A percentile compares a stretch with the other conserved stretches of the same genome.
These are phyloP conservation scores for Cirrhinus molitorella DNA, from an alignment of 2,797 vertebrate species.

Conservation along the genomic window DNA sequence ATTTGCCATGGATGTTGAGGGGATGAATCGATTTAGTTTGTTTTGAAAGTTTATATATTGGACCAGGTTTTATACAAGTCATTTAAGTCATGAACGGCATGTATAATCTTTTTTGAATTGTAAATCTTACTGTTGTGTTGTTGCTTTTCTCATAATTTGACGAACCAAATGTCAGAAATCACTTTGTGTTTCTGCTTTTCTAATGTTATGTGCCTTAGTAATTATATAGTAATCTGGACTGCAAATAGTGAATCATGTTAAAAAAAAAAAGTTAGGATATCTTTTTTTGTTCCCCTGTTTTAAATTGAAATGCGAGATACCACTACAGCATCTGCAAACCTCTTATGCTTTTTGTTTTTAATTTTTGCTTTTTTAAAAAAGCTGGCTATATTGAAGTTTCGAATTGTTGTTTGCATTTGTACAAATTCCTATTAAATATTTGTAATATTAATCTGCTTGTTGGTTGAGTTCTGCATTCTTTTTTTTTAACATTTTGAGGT, in stretches of 20 bases:
- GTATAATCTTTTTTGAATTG: neutral
- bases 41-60: neutral
- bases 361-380: neutral
- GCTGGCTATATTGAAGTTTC: conserved; percentile 14
- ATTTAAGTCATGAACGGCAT: neutral
- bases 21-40: conserved; percentile 52
- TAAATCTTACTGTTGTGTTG: conserved; percentile 16
- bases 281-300: conserved; percentile 4
- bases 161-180: neutral
- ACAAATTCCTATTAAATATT: conserved; percentile 43
- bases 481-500: neutral
- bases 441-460: conserved; percentile 13
- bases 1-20: conserved; percentile 42
- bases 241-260: conserved; percentile 19
- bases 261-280: neutral
- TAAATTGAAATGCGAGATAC: conserved; percentile 13
- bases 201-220: neutral
- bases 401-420: conserved; percentile 11
- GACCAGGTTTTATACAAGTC: conserved; percentile 33
- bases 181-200: neutral
- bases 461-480: neutral
- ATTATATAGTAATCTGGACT: conserved; percentile 13
- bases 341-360: neutral
- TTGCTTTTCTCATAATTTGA: conserved; percentile 37
- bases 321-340: conserved; percentile 25